Percentiles rank a stretch among this genome's conserved stretches.
Evolutionary conservation across 2,113 vertebrate genomes (phyloP).

Genomic region (Boleophthalmus pectinirostris): DNA sequence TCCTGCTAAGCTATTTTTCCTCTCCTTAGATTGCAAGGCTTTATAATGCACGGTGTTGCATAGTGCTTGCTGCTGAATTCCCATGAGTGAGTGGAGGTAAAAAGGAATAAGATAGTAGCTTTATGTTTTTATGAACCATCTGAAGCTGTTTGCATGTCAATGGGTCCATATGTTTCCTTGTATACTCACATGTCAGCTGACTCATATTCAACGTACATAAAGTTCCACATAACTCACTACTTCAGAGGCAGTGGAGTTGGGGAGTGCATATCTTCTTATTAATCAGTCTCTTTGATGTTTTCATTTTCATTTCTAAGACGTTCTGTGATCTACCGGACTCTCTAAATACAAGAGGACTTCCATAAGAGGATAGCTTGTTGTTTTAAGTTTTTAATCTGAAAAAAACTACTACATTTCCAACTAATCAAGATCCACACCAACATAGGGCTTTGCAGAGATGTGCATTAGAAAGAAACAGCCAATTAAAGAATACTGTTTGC

Average conservation of each 20-base stretch:
- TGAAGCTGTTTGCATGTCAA: slow-evolving; percentile 47
- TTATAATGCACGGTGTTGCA: slow-evolving; percentile 51
- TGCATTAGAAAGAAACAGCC: not conserved
- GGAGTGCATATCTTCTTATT: slow-evolving; percentile 9
- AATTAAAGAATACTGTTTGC: not conserved
- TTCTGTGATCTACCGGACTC: slow-evolving; percentile 5
- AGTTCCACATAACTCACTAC: slow-evolving; percentile 15
- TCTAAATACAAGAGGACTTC: slow-evolving; percentile 3
- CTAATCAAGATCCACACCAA: not conserved
- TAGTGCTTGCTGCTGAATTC: slow-evolving; percentile 52
- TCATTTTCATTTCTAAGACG: slow-evolving; percentile 9
- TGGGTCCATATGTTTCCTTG: slow-evolving; percentile 44
- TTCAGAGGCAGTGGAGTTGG: slow-evolving; percentile 3
- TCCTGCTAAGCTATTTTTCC: slow-evolving; percentile 45
- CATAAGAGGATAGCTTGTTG: not conserved
- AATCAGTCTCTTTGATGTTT: slow-evolving; percentile 15
- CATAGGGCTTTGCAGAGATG: not conserved
- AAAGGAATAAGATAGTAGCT: slow-evolving; percentile 64
- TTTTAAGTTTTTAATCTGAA: not conserved
- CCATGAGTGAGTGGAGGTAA: slow-evolving; percentile 49
- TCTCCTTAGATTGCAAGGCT: slow-evolving; percentile 29
- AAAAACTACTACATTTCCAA: not conserved
- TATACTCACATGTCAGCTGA: slow-evolving; percentile 21
- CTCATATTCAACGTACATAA: slow-evolving; percentile 9
- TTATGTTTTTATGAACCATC: slow-evolving; percentile 65